Base-by-base conservation (phyloP, 2,888 invertebrate genomes). In the Lasioglossum malachurum region DNA sequence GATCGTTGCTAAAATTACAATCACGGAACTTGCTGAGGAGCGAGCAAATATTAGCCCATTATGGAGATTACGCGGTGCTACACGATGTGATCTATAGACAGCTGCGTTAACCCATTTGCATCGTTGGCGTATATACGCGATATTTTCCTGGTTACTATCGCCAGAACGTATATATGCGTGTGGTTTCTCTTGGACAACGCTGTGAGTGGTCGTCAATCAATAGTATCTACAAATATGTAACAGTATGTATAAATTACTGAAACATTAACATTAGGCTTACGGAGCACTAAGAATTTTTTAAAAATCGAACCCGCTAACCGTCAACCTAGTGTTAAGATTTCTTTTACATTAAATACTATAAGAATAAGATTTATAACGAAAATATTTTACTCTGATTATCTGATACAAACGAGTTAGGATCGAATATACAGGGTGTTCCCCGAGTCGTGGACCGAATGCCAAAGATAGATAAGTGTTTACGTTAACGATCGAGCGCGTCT, bases 1-100 rank as follows among this genome's bases (percentile, higher is more conserved):
- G 87, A 87, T 87, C 87, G 86, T 49, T 84, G 87, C 87, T 86
- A 86, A 86, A 83, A 79, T 87, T 87, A 87, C 86, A 69, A 80
- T 76, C 67, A 14, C 60, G 60, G 41, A 75, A 83, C 67, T 73
- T 38, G 46, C 38, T 44, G 49, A 81, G 27, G 38, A 44, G 80
- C 44, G 19, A 71, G 67, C 57, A 44, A 82, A 84, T 82, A 84
- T 78, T 75, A 75, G 75, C 53, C 60, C 71, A 69, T 60, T 27
- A 64, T 57, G 38, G 10, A 44, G 72, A 84, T 46, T 71, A 53
- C 38, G 4, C 27, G 53, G 38, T 53, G 16, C 44, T 78, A n/a
- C 57, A 73, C 35, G 53, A 64, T 27, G 27, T 27, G 71, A 75
- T 71, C 67, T 35, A 67, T 78, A 64, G 35, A 53, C 72, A 78